Percentiles rank a stretch among this genome's conserved stretches.
phyloP scores from a whole-genome alignment of 2,113 vertebrate genomes.

The Seriola quinqueradiata region DNA sequence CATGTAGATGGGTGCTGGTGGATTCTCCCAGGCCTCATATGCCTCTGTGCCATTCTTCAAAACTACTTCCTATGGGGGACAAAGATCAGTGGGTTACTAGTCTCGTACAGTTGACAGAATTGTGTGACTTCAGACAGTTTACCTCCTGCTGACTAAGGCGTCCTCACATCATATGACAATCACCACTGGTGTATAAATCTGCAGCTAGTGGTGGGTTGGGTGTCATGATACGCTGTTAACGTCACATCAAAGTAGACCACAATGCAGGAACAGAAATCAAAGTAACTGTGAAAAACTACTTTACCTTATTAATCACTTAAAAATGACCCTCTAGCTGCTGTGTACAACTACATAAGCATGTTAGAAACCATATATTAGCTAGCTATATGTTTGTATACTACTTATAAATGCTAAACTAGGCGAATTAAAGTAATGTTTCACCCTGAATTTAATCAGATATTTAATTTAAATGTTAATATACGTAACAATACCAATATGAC shows the following conservation, averaged over 20 bases:
- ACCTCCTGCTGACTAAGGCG: constrained; percentile 25
- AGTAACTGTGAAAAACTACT: neutral
- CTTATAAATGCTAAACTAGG: neutral
- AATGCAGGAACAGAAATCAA: neutral
- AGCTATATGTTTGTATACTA: too few species aligned
- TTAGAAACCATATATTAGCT: neutral
- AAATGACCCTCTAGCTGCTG: too few species aligned
- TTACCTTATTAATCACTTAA: too few species aligned
- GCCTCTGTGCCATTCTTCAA: constrained; percentile 90
- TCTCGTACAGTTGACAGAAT: neutral
- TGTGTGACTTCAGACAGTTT: neutral
- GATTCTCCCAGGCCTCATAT: constrained; percentile 91
- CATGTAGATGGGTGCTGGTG: constrained; percentile 92
- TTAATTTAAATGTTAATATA: too few species aligned
- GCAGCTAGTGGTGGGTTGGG: neutral
- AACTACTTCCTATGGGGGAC: constrained; percentile 84
- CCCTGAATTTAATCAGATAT: too few species aligned
- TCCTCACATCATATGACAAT: constrained; percentile 43
- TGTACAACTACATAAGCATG: too few species aligned
- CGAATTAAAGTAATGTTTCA: too few species aligned
- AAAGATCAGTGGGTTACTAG: constrained; percentile 51
- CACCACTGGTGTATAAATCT: neutral
- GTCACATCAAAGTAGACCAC: neutral
- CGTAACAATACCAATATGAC: too few species aligned
- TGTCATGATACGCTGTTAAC: neutral